Evolutionary conservation across 1,140 invertebrate species (phyloP).

Genomic region (Geopemphigus sp.): DNA sequence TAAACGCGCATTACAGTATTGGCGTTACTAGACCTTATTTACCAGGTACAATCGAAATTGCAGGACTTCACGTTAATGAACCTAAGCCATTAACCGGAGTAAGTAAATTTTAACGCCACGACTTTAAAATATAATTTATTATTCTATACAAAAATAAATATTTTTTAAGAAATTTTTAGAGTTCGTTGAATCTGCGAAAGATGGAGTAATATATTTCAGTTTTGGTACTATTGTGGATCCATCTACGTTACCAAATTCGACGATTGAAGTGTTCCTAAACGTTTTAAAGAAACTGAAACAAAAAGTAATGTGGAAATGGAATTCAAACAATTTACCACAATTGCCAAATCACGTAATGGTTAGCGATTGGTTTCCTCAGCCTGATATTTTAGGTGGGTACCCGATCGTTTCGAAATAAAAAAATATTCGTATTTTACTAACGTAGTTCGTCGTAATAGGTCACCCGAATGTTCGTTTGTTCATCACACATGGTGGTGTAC

Average conservation of each 20-base stretch:
- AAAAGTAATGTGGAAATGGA: slow-evolving; percentile 49
- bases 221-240: slow-evolving; percentile 52
- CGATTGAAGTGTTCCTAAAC: slow-evolving; percentile 40
- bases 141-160: too few relatives aligned
- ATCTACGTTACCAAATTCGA: background rate
- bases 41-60: slow-evolving; percentile 61
- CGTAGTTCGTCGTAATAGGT: slow-evolving; percentile 50
- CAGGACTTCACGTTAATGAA: slow-evolving; percentile 60
- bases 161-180: slow-evolving; percentile 30
- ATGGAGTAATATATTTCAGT: slow-evolving; percentile 54
- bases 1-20: slow-evolving; percentile 61
- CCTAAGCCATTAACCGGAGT: slow-evolving; percentile 51
- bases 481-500: slow-evolving; percentile 62
- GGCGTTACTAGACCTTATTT: slow-evolving; percentile 57
- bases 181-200: slow-evolving; percentile 52
- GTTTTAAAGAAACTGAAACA: slow-evolving; percentile 35
- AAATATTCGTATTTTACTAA: background rate
- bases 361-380: slow-evolving; percentile 41
- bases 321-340: background rate
- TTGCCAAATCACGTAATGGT: slow-evolving; percentile 34
- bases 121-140: background rate
- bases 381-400: slow-evolving; percentile 42
- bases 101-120: background rate
- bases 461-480: slow-evolving; percentile 57
- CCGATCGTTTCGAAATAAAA: background rate